phyloP scores from a whole-genome alignment of 2,797 vertebrate genomes.

The Alfaro cultratus region DNA sequence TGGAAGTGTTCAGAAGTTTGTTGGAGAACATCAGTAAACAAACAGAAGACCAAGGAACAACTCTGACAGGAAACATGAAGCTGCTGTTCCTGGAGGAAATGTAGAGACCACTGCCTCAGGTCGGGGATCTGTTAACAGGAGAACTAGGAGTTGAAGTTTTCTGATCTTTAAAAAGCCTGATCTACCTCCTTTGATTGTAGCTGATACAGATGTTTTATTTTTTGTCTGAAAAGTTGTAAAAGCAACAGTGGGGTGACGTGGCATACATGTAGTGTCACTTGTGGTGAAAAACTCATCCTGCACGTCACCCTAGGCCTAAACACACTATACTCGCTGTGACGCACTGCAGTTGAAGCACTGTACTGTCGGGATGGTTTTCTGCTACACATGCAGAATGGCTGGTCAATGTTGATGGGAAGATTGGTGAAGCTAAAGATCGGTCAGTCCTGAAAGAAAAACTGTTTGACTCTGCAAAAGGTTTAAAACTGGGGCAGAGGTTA shows the following conservation, averaged over 20 bases:
- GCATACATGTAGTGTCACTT: neutral
- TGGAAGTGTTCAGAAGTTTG: neutral
- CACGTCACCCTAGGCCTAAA: neutral
- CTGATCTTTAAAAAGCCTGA: neutral
- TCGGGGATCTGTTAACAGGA: neutral
- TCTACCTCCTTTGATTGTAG: neutral
- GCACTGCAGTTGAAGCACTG: neutral
- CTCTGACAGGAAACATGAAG: neutral
- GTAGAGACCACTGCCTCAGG: neutral
- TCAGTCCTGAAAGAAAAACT: neutral
- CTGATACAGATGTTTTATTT: neutral
- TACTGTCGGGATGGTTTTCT: neutral
- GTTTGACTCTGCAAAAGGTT: too few relatives aligned
- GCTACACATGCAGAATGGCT: neutral
- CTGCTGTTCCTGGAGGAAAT: neutral
- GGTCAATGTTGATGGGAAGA: neutral
- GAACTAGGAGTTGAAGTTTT: neutral
- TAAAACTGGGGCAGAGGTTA: neutral
- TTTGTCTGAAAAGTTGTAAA: neutral
- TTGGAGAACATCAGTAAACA: neutral
- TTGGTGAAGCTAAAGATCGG: neutral
- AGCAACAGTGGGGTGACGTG: neutral
- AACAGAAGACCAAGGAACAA: neutral
- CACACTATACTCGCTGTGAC: neutral
- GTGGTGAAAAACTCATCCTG: neutral